phyloP scores from a whole-genome alignment of 2,797 vertebrate genomes.

The Acropternis orthonyx region DNA sequence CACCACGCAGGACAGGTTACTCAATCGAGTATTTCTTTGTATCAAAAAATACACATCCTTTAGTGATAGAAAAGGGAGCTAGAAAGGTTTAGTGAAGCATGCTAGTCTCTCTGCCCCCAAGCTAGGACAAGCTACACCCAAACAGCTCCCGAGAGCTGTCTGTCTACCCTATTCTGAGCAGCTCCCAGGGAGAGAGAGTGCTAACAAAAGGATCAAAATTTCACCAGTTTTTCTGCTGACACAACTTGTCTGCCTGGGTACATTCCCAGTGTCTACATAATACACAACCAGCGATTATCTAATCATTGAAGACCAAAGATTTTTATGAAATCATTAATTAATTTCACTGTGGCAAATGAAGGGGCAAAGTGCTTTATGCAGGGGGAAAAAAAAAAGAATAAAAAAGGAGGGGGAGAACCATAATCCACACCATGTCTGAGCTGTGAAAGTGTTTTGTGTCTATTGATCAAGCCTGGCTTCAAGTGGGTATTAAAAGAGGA shows the following conservation, averaged over 20 bases:
- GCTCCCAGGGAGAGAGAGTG: neutral
- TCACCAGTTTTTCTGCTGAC: neutral
- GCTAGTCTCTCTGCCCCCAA: neutral
- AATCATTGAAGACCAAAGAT: neutral
- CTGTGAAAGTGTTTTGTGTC: neutral
- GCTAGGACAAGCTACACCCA: neutral
- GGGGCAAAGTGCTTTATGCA: neutral
- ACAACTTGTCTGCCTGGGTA: neutral
- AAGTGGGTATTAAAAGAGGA: neutral
- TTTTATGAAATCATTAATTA: neutral
- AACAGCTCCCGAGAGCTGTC: neutral
- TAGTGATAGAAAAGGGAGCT: neutral
- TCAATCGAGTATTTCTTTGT: neutral
- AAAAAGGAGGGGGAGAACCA: neutral
- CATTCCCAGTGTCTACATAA: neutral
- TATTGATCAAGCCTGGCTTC: neutral
- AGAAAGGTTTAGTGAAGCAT: neutral
- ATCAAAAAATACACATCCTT: neutral
- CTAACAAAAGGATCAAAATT: neutral
- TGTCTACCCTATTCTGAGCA: neutral
- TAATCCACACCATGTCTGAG: neutral
- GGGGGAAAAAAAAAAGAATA: too few relatives aligned
- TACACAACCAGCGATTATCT: neutral
- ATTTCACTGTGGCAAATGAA: neutral
- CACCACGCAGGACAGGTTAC: fast-evolving